phyloP scores from a whole-genome alignment of 2,113 vertebrate species.

The Merops nubicus region DNA sequence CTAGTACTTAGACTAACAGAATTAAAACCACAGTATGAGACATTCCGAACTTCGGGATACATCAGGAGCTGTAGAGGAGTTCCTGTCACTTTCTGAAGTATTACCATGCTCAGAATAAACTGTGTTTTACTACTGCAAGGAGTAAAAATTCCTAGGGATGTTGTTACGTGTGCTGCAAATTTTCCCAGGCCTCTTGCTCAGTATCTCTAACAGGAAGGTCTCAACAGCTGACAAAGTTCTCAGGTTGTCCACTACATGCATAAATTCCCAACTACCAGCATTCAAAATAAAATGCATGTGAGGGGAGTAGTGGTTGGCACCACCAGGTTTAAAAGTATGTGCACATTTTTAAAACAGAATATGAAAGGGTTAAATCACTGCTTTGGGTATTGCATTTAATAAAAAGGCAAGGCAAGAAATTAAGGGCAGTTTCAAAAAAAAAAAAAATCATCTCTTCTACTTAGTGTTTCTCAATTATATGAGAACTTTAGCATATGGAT shows the following conservation, averaged over 20 bases:
- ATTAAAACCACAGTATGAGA: neutral
- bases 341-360: neutral
- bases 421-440: neutral
- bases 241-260: neutral
- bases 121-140: neutral
- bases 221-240: neutral
- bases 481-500: conserved; percentile 3
- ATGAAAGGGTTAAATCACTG: neutral
- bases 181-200: neutral
- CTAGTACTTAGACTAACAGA: neutral
- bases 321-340: neutral
- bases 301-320: neutral
- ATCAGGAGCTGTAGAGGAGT: neutral
- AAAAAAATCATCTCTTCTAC: neutral
- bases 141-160: neutral
- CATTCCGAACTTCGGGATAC: neutral
- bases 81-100: neutral
- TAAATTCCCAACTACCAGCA: neutral
- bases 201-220: neutral
- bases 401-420: neutral
- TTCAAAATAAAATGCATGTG: neutral
- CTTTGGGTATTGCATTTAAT: neutral
- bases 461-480: conserved; percentile 26
- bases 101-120: neutral
- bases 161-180: neutral